Conservation (phyloP, 2,888 invertebrate genomes). For the Bellardia bayeri region DNA sequence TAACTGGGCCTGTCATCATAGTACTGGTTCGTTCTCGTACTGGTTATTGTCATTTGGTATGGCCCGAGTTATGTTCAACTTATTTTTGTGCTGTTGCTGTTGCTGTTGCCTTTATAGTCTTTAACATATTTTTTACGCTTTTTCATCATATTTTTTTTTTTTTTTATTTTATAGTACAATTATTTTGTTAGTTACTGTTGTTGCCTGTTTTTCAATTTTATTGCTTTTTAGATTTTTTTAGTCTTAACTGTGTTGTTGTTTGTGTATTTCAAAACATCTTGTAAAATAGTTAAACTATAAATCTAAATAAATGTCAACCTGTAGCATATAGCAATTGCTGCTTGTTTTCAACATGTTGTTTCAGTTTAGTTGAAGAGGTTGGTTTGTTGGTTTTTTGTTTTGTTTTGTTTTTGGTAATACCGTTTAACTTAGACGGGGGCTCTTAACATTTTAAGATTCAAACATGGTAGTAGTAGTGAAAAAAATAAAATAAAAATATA, state of each 20-base stretch:
- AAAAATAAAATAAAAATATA: conserved; percentile 9
- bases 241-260: conserved; percentile 27
- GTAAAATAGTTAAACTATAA: conserved; percentile 73
- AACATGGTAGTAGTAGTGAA: not conserved
- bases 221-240: conserved; percentile 10
- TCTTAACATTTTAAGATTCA: conserved; percentile 49
- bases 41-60: conserved; percentile 56
- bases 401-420: not conserved
- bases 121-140: conserved; percentile 41
- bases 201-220: conserved; percentile 34
- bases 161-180: not conserved
- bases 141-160: conserved; percentile 12
- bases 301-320: conserved; percentile 74
- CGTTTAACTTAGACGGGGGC: conserved; percentile 32
- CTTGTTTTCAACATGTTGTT: conserved; percentile 67
- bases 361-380: conserved; percentile 50
- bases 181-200: conserved; percentile 33
- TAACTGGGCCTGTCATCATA: conserved; percentile 39
- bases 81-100: not conserved
- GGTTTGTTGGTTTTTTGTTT: not conserved
- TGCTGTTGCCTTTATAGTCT: not conserved
- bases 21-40: not conserved
- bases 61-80: conserved; percentile 32
- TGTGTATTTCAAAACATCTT: conserved; percentile 65
- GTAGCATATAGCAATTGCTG: conserved; percentile 72